Evolutionary conservation across 2,797 vertebrate species (phyloP), one percentile per base, ranked within the genome.

Genomic region (Lepilemur septentrionalis): DNA sequence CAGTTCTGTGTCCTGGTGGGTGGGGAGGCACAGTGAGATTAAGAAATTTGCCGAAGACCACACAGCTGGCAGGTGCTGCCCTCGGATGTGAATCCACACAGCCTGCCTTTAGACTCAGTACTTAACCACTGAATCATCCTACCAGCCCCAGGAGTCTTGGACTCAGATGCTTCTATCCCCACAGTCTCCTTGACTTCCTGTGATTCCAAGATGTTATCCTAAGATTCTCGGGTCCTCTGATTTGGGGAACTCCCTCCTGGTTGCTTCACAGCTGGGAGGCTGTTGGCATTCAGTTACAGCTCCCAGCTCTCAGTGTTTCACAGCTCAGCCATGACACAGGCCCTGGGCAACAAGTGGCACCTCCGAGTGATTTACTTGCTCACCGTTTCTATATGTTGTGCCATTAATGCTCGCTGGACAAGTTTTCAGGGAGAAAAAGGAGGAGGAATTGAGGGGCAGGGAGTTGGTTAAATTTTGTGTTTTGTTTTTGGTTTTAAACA

Each of bases 311-410:
- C 96, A 79, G 28, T 79, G 92, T 95, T 85, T 95, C 82, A 82
- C 89, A 93, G 32, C 85, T 93, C 82, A 78, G 84, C 87, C 65
- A 55, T 97, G 65, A 97, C 95, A 93, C 94, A 83, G 94, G 93
- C 97, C 85, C 95, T 91, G 94, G 96, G 97, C 96, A 83, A 38
- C 83, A 15, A 6, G 91, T 82, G 92, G 94, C 95, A 73, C 97
- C 95, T 90, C 70, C 0, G 73, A 91, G 89, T 90, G 97, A 94
- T 88, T 93, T 81, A 93, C 91, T 88, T 82, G 75, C 93, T 95
- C 76, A 69, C 97, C 86, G 28, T 57, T 63, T 97, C 89, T 95
- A 88, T 96, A 96, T 94, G 93, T 89, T 95, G 95, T 90, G 96
- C 89, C 43, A 63, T 32, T 38, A 41, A 32, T 73, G 89, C 89